phyloP scores from a whole-genome alignment of 1,140 invertebrate genomes.

The Caenorhabditis tropicalis region DNA sequence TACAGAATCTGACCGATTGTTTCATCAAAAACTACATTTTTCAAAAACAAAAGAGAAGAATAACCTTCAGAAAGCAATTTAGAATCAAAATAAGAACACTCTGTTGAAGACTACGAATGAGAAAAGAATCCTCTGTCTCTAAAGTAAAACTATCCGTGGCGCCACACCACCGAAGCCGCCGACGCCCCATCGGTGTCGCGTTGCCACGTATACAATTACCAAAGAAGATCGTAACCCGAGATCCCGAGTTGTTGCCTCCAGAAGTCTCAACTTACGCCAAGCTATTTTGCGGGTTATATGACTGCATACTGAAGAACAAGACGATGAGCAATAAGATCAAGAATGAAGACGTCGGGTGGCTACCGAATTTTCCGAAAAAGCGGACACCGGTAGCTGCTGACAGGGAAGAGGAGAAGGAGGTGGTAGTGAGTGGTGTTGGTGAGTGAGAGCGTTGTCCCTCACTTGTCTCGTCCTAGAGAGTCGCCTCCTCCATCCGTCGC shows the following conservation, averaged over 20 bases:
- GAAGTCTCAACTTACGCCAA: conserved; percentile 32
- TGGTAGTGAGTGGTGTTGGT: conserved; percentile 37
- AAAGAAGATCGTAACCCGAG: conserved; percentile 44
- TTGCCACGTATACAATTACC: conserved; percentile 44
- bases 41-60: too few species aligned
- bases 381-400: conserved; percentile 10
- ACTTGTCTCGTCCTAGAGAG: conserved; percentile 18
- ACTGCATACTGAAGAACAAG: not conserved
- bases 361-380: not conserved
- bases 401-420: too few species aligned
- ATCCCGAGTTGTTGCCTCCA: conserved; percentile 29
- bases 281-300: conserved; percentile 32
- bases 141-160: conserved; percentile 35
- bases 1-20: too few species aligned
- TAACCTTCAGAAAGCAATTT: too few species aligned
- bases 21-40: too few species aligned
- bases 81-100: too few species aligned
- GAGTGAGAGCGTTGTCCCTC: conserved; percentile 36
- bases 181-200: conserved; percentile 34
- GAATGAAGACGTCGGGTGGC: not conserved
- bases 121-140: conserved; percentile 18
- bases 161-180: not conserved
- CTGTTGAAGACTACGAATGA: not conserved
- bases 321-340: not conserved
- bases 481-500: not conserved